Conservation (phyloP, 2,113 vertebrate species). For the Hydrochoerus hydrochaeris region DNA sequence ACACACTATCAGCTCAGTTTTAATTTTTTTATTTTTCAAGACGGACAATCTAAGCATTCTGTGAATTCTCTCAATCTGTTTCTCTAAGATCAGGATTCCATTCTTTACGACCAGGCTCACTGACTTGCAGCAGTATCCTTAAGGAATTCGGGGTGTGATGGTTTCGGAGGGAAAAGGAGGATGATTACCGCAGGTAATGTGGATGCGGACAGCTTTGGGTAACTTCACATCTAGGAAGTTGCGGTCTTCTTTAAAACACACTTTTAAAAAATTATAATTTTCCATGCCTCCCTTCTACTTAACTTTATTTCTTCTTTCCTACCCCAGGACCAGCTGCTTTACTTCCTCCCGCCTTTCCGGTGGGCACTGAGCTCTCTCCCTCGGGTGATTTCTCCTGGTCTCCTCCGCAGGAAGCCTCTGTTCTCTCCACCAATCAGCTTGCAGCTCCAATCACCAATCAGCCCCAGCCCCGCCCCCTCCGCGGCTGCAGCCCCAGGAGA, state of each 20-base stretch:
- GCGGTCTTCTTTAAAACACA: not conserved
- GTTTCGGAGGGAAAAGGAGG: not conserved
- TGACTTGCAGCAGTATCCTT: not conserved
- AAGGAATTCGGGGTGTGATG: not conserved
- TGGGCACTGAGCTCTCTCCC: not conserved
- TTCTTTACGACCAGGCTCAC: not conserved
- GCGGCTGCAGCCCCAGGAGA: not conserved
- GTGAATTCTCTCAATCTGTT: not conserved
- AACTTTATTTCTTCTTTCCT: not conserved
- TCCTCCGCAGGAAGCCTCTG: not conserved
- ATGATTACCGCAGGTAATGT: not conserved
- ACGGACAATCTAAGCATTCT: not conserved
- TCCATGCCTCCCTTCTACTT: not conserved
- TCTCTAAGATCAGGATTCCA: not conserved
- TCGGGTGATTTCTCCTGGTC: not conserved
- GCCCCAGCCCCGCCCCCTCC: not conserved
- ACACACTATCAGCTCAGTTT: too few relatives aligned
- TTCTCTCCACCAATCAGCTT: not conserved
- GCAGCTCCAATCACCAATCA: not conserved
- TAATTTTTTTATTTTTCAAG: not conserved
- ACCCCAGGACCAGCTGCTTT: not conserved
- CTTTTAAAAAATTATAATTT: not conserved
- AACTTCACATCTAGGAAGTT: not conserved
- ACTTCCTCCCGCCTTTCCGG: not conserved
- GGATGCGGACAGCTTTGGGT: not conserved